These are phyloP conservation scores for Calameuta idolon DNA, from an alignment of 2,888 invertebrate genomes.

Conservation along the genomic window DNA sequence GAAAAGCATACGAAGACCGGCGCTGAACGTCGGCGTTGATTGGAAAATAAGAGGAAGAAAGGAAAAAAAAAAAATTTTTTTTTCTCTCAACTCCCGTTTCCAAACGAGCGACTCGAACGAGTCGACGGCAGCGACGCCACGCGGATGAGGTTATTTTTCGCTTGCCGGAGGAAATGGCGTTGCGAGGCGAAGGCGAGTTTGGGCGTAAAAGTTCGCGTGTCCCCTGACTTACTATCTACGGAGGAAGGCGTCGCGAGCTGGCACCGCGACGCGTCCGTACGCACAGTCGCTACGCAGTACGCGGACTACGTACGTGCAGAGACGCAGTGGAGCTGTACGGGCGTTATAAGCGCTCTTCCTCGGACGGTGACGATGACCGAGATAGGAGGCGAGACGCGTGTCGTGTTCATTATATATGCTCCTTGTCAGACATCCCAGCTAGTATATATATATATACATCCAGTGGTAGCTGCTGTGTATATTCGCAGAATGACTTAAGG, in stretches of 20 bases:
- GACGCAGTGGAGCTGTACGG: background rate
- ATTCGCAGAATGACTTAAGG: background rate
- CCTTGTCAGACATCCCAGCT: background rate
- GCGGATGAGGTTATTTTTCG: background rate
- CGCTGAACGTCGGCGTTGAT: background rate
- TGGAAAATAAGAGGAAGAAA: background rate
- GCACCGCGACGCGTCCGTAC: constrained; percentile 8
- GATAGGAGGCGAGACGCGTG: background rate
- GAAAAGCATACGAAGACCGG: background rate
- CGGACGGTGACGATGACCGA: background rate
- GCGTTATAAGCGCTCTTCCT: background rate
- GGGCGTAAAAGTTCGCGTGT: constrained; percentile 12
- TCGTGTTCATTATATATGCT: background rate
- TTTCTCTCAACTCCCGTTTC: background rate
- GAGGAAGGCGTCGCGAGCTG: constrained; percentile 9
- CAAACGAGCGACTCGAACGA: background rate
- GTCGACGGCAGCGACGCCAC: constrained; percentile 10
- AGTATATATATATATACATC: background rate
- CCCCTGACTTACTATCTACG: background rate
- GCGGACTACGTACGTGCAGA: constrained; percentile 5
- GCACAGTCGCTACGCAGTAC: constrained; percentile 33
- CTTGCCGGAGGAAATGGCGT: background rate
- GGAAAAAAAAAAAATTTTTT: constrained; percentile 12
- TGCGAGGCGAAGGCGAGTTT: constrained; percentile 15
- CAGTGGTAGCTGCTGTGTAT: background rate